phyloP scores from a whole-genome alignment of 2,113 vertebrate genomes.

The Panurus biarmicus region DNA sequence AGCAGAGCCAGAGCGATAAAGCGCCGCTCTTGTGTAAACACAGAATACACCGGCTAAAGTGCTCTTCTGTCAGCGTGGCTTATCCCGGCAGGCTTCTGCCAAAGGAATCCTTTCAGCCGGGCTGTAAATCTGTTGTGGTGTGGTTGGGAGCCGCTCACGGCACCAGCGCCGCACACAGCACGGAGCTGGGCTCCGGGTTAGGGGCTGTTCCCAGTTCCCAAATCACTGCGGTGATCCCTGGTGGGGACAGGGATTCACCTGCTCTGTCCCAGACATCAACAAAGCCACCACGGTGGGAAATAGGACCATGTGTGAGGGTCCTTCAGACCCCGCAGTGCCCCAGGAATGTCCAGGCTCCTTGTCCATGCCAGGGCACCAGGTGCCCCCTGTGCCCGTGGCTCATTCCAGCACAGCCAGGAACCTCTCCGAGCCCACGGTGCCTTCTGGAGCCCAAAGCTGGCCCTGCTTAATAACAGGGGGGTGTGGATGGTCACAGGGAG shows the following conservation, averaged over 20 bases:
- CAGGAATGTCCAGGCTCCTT: neutral
- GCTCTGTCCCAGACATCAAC: neutral
- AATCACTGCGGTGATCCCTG: neutral
- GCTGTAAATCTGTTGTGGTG: neutral
- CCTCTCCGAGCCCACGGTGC: neutral
- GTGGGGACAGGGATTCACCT: neutral
- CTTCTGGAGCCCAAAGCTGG: neutral
- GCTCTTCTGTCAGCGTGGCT: conserved; percentile 47
- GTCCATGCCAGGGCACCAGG: neutral
- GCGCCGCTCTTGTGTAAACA: conserved; percentile 29
- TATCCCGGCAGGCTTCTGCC: neutral
- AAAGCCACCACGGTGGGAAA: neutral
- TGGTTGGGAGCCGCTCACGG: neutral
- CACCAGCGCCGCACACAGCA: neutral
- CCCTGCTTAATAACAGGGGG: neutral
- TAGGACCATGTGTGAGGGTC: fast-evolving
- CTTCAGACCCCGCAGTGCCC: neutral
- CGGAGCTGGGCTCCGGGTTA: neutral
- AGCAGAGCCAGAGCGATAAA: neutral
- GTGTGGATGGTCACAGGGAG: neutral
- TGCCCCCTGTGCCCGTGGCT: neutral
- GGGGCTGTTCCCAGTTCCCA: neutral
- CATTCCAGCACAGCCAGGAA: neutral
- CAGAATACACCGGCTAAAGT: neutral
- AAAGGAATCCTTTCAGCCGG: neutral